Base-by-base conservation (phyloP, 1,140 invertebrate species). In the Agrypnia vestita region DNA sequence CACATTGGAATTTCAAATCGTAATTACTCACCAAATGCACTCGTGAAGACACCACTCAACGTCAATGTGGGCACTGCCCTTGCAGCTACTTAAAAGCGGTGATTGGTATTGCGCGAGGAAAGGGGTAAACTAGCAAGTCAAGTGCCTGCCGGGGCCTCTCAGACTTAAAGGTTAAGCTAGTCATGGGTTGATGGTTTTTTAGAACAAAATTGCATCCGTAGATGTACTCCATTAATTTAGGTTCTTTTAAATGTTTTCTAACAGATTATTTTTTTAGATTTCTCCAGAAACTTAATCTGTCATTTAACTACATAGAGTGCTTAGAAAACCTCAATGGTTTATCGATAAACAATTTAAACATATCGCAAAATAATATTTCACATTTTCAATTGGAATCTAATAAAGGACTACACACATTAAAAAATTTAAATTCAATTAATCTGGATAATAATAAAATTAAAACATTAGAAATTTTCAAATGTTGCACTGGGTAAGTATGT, bases 291-390 rank as follows among this genome's bases (percentile, higher is more conserved):
- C 81, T 89, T 7, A 87, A 89, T 73, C 83, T 89, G 15, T 88
- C 88, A 0, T 88, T 86, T 64, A 89, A 89, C 81, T 85, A 88
- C 59, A 88, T 89, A 46, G 84, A 86, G 75, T 84, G 85, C 12
- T 78, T 89, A 4, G 88, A 89, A 76, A 88, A 88, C 81, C 82
- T 89, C 8, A 88, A 86, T 76, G 73, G 88, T 67, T 82, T 89
- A 4, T 79, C 84, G 46, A 83, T 89, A 7, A 62, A 86, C 4
- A 87, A 86, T 86, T 80, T 89, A 25, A 86, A 89, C 74, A 46
- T 89, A 9, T 89, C 88, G 0, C 86, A 88, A 72, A 89, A 89
- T 69, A 86, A 88, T 71, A 87, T 89, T 76, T 86, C 86, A 12
- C 85, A 82, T 43, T 89, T 86, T 71, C 86, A 89, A 73, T 84